Base-by-base conservation (phyloP, 2,888 invertebrate species). In the Drosophila mayaguana region DNA sequence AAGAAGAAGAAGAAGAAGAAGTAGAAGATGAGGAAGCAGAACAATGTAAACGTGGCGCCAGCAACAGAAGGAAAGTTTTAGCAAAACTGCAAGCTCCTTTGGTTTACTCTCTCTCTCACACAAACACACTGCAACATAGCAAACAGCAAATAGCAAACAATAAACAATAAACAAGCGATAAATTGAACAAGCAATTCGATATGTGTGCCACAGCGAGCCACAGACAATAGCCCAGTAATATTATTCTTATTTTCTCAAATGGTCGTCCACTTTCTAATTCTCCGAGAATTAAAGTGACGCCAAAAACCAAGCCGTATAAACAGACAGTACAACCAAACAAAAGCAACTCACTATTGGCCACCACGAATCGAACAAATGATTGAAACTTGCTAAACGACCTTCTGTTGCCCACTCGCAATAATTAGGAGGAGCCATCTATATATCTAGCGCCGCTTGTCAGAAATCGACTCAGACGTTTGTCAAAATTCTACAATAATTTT, bases 181-280 rank as follows among this genome's bases (percentile, higher is more conserved):
- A 90, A 87, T 86, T 80, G 64, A 83, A 72, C 53, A 74, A 69
- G 46, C 79, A 83, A 69, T 72, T 78, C 74, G 73, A 82, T 59
- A 68, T 70, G 81, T 70, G 83, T 54, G 77, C 60, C 67, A 28
- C 42, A 48, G 40, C 18, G 53, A 46, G 59, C 54, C 86, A 84
- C 89, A 88, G 75, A 86, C 90, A 91, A 91, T 91, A 91, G 91
- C 89, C 91, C 91, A 88, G 86, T 78, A 80, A 91, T 72, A 80
- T 87, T 83, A 82, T 88, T 82, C 78, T 81, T 89, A 85, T 72
- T 89, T 87, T 89, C 45, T 63, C 59, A 72, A 72, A 43, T 54
- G 57, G 63, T 61, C 62, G 77, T 71, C 75, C 55, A 61, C 81
- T 86, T 89, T 82, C 80, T 86, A 86, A 84, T 84, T 71, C 82